Base-by-base conservation (phyloP, 2,797 vertebrate genomes). In the Rhabdophis nuchalis region DNA sequence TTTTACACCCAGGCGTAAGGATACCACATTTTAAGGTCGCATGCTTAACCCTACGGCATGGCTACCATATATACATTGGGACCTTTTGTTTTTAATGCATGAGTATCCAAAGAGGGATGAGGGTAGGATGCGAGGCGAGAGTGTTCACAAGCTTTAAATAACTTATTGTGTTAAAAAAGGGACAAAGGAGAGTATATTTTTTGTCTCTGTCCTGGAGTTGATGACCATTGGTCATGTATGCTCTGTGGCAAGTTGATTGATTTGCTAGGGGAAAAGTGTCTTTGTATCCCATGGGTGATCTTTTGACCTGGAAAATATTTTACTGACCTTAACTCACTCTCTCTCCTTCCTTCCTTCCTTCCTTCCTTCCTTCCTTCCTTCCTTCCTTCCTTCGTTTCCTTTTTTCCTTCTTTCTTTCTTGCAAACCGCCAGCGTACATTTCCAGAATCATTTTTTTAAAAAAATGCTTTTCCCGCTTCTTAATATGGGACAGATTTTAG, bases 61-160 rank as follows among this genome's bases (percentile, higher is more conserved):
- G 97, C 97, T 97, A 97, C 97, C 97, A 97, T 97, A 97, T 97
- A 97, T 96, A 97, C 97, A 97, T 95, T 97, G 93, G 89, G 87
- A 92, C 90, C 97, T 95, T 98, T 98, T 98, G 97, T 98, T 97
- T 98, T 96, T 96, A 87, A 60, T 96, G 97, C 97, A 97, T 97
- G 97, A 96, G 95, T 94, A 95, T 96, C 95, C 92, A 94, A 94
- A 94, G 95, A 23, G 92, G 58, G 92, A 93, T 93, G 90, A 87
- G 87, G 93, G 95, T 95, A 97, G 96, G 96, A 94, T 92, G 95
- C 91, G 32, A 95, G 95, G 96, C 96, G 88, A 93, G 90, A 89
- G 95, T 92, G 89, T 94, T 96, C 96, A 95, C 94, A 93, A 95
- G 94, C 93, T 96, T 97, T 97, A 97, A 97, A 98, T 97, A 96